Base-by-base conservation (phyloP, 2,113 vertebrate species). In the Cavia aperea region DNA sequence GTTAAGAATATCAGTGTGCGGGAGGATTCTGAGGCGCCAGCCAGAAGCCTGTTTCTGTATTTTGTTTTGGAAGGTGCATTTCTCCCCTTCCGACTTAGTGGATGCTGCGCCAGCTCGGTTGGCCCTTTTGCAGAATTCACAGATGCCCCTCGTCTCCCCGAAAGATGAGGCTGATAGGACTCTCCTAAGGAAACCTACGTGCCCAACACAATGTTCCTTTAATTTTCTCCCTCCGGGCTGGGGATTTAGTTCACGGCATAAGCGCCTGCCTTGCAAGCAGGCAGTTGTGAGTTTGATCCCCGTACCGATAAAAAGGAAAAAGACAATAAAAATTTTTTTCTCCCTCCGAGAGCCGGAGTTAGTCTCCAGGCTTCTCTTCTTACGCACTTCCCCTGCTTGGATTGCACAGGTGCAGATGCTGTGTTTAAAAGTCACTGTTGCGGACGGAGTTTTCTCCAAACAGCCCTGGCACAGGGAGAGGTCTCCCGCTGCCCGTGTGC, bases 391-490 rank as follows among this genome's bases (percentile, higher is more conserved):
- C 79, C 19, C 26, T 5, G 0, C 91, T 94, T 72, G 82, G 92
- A 93, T 89, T 89, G 51, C 70, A 91, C 33, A 84, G 4, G 88
- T 91, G 95, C 66, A 43, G 82, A 93, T 93, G 95, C 92, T 46
- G 2, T 14, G 14, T 58, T 92, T 96, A 86, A 89, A 92, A 15
- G 82, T 91, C 77, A 66, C 93, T 88, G 90, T 96, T 95, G 95
- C 95, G 91, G 86, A 62, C 81, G 39, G 56, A 81, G 90, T 4
- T 94, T 92, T 60, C 87, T 39, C 88, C 93, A 95, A 96, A 93
- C 94, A 95, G 93, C 93, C 89, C 93, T 94, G 89, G 84, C 93
- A 93, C 92, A 56, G 93, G 93, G 90, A 96, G 87, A 93, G 89
- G 84, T 86, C 88, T 91, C 26, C 89, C 72, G 87, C 82, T 95